phyloP scores from a whole-genome alignment of 1,140 invertebrate species.

The Lasioglossum albipes region DNA sequence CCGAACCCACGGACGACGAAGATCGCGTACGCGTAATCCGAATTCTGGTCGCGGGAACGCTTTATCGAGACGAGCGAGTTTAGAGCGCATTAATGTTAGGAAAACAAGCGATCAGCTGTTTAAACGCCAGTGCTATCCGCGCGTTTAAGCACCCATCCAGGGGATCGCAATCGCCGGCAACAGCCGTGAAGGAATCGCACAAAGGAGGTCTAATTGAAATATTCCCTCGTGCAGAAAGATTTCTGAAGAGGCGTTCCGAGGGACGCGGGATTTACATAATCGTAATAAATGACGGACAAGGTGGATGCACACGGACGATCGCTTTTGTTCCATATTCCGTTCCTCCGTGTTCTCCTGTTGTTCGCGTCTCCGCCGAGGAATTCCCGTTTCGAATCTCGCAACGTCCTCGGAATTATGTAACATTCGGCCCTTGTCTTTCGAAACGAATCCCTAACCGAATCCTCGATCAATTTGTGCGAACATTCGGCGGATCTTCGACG shows the following conservation, averaged over 20 bases:
- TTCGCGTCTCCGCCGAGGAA: neutral
- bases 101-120: neutral
- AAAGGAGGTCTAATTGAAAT: conserved; percentile 4
- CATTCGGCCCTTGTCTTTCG: neutral
- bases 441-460: neutral
- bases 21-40: too few relatives aligned
- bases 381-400: neutral
- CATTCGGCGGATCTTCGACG: neutral
- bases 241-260: conserved; percentile 32
- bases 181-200: neutral
- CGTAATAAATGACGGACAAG: conserved; percentile 48
- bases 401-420: conserved; percentile 29
- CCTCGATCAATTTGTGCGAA: neutral
- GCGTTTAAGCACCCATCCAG: neutral
- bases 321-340: conserved; percentile 28
- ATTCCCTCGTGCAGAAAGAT: conserved; percentile 22
- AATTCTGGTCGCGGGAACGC: too few relatives aligned
- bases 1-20: too few relatives aligned
- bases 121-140: neutral
- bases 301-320: conserved; percentile 12
- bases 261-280: conserved; percentile 59
- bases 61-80: too few relatives aligned
- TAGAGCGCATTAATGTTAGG: too few relatives aligned
- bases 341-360: conserved; percentile 10
- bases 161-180: too few relatives aligned